These are phyloP conservation scores for Distichodus sexfasciatus DNA, from an alignment of 2,797 vertebrate species.

Conservation along the genomic window DNA sequence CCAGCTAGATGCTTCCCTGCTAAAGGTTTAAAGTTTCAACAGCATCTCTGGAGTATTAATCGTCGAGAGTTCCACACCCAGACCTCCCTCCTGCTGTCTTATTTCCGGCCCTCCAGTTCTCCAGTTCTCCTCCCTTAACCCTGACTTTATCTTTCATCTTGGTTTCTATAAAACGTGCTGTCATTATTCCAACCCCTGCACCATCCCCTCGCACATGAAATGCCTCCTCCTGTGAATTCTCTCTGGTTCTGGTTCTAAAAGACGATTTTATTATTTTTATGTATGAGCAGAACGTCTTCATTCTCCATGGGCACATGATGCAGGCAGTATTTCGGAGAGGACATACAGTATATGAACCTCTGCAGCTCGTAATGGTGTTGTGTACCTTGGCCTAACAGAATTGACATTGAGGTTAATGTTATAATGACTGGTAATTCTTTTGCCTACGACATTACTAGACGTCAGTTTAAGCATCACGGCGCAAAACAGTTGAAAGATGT, in stretches of 20 bases:
- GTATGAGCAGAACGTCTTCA: no score
- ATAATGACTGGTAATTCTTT: no score
- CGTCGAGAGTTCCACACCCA: slow-evolving; percentile 16
- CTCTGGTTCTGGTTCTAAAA: slow-evolving; percentile 11
- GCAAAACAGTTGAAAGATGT: no score
- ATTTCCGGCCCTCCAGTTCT: slow-evolving; percentile 33
- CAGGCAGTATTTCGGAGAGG: no score
- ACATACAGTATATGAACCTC: no score
- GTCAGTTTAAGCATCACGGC: no score
- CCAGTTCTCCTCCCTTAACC: slow-evolving; percentile 32
- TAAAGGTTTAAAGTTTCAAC: slow-evolving; percentile 47
- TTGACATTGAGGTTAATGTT: no score
- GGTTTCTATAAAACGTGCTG: slow-evolving; percentile 28
- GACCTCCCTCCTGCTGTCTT: not conserved
- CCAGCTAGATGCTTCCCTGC: slow-evolving; percentile 18
- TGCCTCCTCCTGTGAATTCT: slow-evolving; percentile 28
- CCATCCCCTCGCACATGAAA: slow-evolving; percentile 28
- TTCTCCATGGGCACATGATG: not conserved
- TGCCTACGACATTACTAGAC: no score
- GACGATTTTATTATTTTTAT: slow-evolving; percentile 42
- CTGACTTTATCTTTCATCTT: slow-evolving; percentile 26
- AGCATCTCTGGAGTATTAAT: slow-evolving; percentile 37
- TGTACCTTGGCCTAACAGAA: no score
- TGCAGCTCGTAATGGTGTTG: no score
- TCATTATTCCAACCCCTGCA: slow-evolving; percentile 36